Evolutionary conservation across 2,113 vertebrate genomes (phyloP).

Genomic region (Pterophyllum scalare): DNA sequence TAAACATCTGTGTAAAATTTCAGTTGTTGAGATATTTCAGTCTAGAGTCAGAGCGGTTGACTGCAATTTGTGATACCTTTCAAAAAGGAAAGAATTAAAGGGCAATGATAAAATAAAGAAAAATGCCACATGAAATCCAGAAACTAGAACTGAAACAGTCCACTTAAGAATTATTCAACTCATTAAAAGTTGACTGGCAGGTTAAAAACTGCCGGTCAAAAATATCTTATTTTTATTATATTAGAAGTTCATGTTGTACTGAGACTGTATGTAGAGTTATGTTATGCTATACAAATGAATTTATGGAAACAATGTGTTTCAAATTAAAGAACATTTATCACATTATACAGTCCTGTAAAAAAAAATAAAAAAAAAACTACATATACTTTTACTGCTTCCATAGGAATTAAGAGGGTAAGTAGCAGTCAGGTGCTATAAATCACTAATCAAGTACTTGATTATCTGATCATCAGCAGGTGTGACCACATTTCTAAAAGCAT

Average conservation of each 20-base stretch:
- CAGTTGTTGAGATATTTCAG: not conserved
- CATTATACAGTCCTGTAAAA: not conserved
- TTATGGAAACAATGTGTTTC: not conserved
- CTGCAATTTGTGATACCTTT: not conserved
- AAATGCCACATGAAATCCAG: not conserved
- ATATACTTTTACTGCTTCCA: not conserved
- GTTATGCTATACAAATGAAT: not conserved
- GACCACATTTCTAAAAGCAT: too few relatives aligned
- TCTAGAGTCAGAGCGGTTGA: not conserved
- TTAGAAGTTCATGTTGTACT: not conserved
- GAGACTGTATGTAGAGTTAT: too few relatives aligned
- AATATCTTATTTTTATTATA: not conserved
- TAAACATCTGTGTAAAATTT: not conserved
- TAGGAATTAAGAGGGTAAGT: not conserved
- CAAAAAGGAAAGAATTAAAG: not conserved
- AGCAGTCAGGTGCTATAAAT: not conserved
- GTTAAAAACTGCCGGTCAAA: not conserved
- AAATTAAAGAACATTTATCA: not conserved
- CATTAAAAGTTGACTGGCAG: too few relatives aligned
- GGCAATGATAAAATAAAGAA: not conserved
- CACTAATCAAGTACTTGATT: too few relatives aligned
- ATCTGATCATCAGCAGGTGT: too few relatives aligned
- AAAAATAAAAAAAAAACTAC: too few relatives aligned
- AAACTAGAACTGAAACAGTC: not conserved
- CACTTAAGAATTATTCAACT: not conserved